Conservation (phyloP, 1,140 invertebrate genomes). For the Panonychus citri region DNA sequence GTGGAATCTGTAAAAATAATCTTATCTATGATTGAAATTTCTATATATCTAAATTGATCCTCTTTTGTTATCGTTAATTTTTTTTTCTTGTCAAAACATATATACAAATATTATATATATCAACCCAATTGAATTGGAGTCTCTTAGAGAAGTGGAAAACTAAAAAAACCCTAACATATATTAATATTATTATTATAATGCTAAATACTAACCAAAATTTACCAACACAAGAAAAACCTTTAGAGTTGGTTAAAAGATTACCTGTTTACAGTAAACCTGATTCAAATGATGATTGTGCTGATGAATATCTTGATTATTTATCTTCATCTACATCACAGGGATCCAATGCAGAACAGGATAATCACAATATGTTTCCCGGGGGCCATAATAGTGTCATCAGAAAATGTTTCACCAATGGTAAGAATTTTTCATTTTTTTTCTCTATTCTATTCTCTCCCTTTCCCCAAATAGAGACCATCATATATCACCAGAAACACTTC, state of each 20-base stretch:
- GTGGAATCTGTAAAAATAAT: too few species aligned
- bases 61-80: too few species aligned
- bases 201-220: neutral
- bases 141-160: too few species aligned
- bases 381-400: constrained; percentile 17
- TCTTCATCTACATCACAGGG: constrained; percentile 4
- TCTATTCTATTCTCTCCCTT: neutral
- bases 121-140: too few species aligned
- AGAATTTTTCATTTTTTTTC: neutral
- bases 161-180: too few species aligned
- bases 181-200: too few species aligned
- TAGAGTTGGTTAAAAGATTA: neutral
- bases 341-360: constrained; percentile 12
- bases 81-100: too few species aligned
- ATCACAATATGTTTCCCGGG: constrained; percentile 12
- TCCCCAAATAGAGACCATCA: neutral
- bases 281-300: neutral
- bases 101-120: too few species aligned
- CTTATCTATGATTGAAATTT: too few species aligned
- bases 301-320: neutral
- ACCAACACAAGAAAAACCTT: neutral
- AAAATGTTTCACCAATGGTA: constrained; percentile 15
- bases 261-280: neutral
- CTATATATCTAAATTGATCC: too few species aligned
- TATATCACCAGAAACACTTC: neutral